Evolutionary conservation across 2,888 invertebrate species (phyloP).

Genomic region (Athalia cordata): DNA sequence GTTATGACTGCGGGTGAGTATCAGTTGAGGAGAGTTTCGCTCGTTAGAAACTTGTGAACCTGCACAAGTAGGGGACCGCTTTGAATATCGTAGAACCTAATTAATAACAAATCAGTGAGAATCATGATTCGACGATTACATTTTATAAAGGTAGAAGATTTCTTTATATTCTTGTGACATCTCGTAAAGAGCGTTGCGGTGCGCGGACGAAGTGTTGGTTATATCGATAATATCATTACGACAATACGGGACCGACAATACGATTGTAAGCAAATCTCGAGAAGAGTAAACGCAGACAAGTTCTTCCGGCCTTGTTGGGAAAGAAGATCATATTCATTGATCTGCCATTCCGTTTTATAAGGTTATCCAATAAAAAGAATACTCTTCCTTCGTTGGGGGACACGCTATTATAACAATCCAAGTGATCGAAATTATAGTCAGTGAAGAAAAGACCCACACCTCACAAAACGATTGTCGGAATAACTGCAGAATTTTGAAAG

Average conservation of each 20-base stretch:
- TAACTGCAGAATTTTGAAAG: too few species aligned
- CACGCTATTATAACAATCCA: too few species aligned
- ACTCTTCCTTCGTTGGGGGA: not conserved
- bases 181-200: not conserved
- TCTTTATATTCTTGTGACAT: not conserved
- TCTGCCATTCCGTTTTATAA: not conserved
- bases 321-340: not conserved
- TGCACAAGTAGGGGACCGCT: not conserved
- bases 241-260: not conserved
- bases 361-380: not conserved
- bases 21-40: slow-evolving; percentile 5
- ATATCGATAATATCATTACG: not conserved
- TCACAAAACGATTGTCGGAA: too few species aligned
- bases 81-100: slow-evolving; percentile 25
- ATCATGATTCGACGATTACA: slow-evolving; percentile 17
- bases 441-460: too few species aligned
- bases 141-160: not conserved
- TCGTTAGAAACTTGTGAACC: slow-evolving; percentile 24
- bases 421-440: too few species aligned
- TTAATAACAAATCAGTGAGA: slow-evolving; percentile 29
- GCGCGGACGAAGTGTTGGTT: not conserved
- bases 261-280: slow-evolving; percentile 4
- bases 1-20: not conserved
- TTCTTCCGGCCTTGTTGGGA: not conserved
- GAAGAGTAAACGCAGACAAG: not conserved